Base-by-base conservation (phyloP, 1,140 invertebrate genomes). In the Anastrepha ludens region DNA sequence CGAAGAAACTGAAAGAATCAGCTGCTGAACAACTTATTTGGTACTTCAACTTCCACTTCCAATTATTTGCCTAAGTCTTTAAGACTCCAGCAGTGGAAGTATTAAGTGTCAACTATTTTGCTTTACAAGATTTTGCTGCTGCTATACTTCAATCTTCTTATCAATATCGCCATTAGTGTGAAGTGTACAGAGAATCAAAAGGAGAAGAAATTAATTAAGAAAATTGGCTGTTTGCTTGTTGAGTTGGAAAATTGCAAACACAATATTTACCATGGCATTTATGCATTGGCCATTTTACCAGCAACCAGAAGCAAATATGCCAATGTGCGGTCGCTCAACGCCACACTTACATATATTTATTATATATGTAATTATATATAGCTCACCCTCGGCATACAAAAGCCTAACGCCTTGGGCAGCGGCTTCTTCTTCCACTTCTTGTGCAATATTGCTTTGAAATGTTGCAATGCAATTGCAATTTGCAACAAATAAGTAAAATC, bases 401-500 rank as follows among this genome's bases (percentile, higher is more conserved):
- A 81, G 74, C 50, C 74, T 29, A 81, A 81, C 74, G 74, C 74
- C 74, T 81, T 81, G 17, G 74, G 74, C 74, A 55, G 6, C 47
- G 7, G n/a, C 74, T 81, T 55, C 74, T 81, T 55, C 74, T 7
- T 4, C n/a, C n/a, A 78, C 7, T 50, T 81, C 74, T 55, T 74
- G 29, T 47, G 41, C 17, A n/a, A 74, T 15, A 15, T 47, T 5
- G 44, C 39, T 74, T 81, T 81, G 74, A 81, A 58, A 81, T 81
- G 74, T 81, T 55, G 74, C 74, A 81, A 81, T 81, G 74, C 74
- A 81, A 81, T 81, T 81, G 74, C 74, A 55, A 81, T 81, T 81
- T 81, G 74, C 74, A 81, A 81, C 74, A 81, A 81, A 81, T 81
- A 81, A 81, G 44, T 50, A 81, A 81, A 81, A 58, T 81, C 74